These are phyloP conservation scores for Recurvirostra avosetta DNA, from an alignment of 2,113 vertebrate genomes.

Conservation along the genomic window DNA sequence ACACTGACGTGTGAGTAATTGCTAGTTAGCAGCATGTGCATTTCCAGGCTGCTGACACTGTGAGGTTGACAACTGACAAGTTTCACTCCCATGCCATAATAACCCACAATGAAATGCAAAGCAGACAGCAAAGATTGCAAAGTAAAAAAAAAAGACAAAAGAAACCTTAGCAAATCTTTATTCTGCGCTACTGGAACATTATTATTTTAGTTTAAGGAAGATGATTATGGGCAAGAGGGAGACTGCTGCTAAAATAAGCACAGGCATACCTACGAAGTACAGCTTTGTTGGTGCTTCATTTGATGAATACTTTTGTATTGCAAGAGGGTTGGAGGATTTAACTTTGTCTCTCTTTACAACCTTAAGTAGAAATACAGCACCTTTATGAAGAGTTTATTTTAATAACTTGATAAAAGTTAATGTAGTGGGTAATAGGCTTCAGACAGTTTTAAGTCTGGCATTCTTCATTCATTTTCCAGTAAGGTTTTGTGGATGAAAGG, in stretches of 20 bases:
- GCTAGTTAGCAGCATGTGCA: slow-evolving; percentile 26
- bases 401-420: slow-evolving; percentile 45
- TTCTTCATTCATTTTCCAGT: neutral
- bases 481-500: neutral
- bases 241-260: neutral
- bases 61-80: slow-evolving; percentile 5
- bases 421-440: neutral
- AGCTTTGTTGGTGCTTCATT: neutral
- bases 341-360: neutral
- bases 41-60: neutral
- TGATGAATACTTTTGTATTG: neutral
- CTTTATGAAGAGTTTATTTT: slow-evolving; percentile 15
- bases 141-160: neutral
- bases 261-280: neutral
- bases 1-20: slow-evolving; percentile 26
- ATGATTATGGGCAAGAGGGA: neutral
- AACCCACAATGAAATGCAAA: slow-evolving; percentile 49
- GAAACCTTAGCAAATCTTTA: neutral
- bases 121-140: neutral
- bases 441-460: neutral
- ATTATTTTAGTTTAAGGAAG: neutral
- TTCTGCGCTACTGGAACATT: neutral
- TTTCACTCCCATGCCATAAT: slow-evolving; percentile 35
- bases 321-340: neutral
- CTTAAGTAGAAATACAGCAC: neutral